Evolutionary conservation across 2,888 invertebrate genomes (phyloP), one percentile per base, ranked within the genome.

Genomic region (Timema cristinae): DNA sequence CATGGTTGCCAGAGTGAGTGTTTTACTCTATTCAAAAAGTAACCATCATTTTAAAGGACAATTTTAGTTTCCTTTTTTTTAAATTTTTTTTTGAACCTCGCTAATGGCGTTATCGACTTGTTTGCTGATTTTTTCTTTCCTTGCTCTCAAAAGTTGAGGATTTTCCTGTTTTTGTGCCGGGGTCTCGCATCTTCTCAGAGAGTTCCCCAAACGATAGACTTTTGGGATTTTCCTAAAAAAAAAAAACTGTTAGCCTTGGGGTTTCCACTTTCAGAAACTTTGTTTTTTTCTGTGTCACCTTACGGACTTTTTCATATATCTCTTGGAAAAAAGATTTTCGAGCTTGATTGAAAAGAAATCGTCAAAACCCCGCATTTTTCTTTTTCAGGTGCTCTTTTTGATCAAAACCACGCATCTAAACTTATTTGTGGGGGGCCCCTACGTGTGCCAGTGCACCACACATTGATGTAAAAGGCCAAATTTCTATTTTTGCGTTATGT

Each of bases 161-260:
- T 1, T 59, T 59, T 59, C 13, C 59, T 59, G 32, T n/a, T 59
- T 13, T 5, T 7, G 59, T 59, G 59, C 15, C 7, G 8, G 5
- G 59, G 7, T 59, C 16, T 59, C 59, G 32, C 1, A 32, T 32
- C 32, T 32, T 32, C 32, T 32, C 32, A 4, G 32, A 32, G 32
- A 4, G 16, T 13, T 56, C 10, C 10, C 2, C 13, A 10, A 61
- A 15, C 47, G 16, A 13, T 61, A 15, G 16, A 13, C 11, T n/a
- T 61, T 61, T n/a, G 15, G 61, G n/a, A n/a, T 13, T 61, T 2
- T 4, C 47, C 61, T 61, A 47, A 61, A 32, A 32, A 32, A 59
- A 59, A 13, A 6, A 61, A 47, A 15, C 61, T 61, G 61, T 61
- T n/a, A 61, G n/a, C 61, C 16, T 61, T 61, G n/a, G 61, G 32